phyloP scores from a whole-genome alignment of 2,797 vertebrate genomes.

The Halcyon chelicuti region DNA sequence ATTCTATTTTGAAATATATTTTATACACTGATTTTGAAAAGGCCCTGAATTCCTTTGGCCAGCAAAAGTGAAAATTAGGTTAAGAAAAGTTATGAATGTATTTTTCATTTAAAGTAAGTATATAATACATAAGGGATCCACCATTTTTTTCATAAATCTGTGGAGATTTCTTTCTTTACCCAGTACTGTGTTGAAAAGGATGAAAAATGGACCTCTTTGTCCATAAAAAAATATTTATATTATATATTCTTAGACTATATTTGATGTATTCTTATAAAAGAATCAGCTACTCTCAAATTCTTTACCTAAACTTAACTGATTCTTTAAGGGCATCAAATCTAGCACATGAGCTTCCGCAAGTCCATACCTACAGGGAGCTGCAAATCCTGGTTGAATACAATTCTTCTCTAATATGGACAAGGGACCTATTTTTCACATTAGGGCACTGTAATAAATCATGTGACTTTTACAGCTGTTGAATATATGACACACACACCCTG shows the following conservation, averaged over 20 bases:
- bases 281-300: not conserved
- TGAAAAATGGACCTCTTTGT: not conserved
- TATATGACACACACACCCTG: not conserved
- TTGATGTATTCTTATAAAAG: not conserved
- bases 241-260: not conserved
- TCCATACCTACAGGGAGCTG: not conserved
- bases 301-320: conserved; percentile 2
- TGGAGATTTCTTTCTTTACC: not conserved
- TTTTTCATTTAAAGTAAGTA: not conserved
- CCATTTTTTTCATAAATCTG: not conserved
- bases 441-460: not conserved
- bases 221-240: not conserved
- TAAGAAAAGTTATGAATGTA: not conserved
- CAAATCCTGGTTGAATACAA: not conserved
- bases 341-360: not conserved
- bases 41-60: not conserved
- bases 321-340: not conserved
- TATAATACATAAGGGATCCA: not conserved
- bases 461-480: not conserved
- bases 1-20: not conserved
- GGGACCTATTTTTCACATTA: not conserved
- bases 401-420: not conserved
- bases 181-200: not conserved
- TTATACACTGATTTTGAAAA: not conserved
- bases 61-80: not conserved